Evolutionary conservation across 2,888 invertebrate species (phyloP), one percentile per base, ranked within the genome.

Genomic region (Cephus spinipes): DNA sequence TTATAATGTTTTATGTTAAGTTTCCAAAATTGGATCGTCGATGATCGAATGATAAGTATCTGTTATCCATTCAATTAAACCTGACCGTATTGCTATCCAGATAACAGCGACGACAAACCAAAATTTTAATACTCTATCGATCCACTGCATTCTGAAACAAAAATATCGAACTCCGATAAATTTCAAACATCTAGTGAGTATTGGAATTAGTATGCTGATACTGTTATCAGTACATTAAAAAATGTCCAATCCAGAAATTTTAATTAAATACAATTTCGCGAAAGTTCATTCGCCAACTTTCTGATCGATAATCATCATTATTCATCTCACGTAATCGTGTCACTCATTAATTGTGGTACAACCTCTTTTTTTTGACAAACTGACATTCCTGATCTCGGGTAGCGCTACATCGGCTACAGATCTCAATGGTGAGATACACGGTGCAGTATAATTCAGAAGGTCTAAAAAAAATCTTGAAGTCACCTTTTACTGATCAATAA

Each of bases 91-190:
- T 68, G 82, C 3, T 3, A 85, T 33, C 85, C 85, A 89, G 1
- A 80, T 4, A 9, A 82, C 0, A 1, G 87, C 11, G 0, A 79
- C n/a, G 4, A 77, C n/a, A n/a, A 88, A 31, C 55, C 80, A 80
- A 12, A 73, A 71, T 71, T 83, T 88, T 69, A 86, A 81, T 68
- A 86, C 79, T 40, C 71, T 82, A 77, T 91, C 88, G 76, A 92
- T 74, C 88, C 88, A 87, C 73, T 84, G 83, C 90, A 91, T 89
- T 77, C 92, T 92, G 87, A 71, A 89, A 90, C 78, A 81, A 35
- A 80, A 71, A 74, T 32, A 76, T 9, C 2, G 55, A 55, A 23
- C 23, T 55, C 2, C 0, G 9, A 55, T 40, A 15, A 40, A 40
- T 40, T 40, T 4, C 1, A 55, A 55, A 23, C 23, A 55, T 55